These are phyloP conservation scores for Chymomyza fuscimana DNA, from an alignment of 2,888 invertebrate genomes.

Conservation along the genomic window DNA sequence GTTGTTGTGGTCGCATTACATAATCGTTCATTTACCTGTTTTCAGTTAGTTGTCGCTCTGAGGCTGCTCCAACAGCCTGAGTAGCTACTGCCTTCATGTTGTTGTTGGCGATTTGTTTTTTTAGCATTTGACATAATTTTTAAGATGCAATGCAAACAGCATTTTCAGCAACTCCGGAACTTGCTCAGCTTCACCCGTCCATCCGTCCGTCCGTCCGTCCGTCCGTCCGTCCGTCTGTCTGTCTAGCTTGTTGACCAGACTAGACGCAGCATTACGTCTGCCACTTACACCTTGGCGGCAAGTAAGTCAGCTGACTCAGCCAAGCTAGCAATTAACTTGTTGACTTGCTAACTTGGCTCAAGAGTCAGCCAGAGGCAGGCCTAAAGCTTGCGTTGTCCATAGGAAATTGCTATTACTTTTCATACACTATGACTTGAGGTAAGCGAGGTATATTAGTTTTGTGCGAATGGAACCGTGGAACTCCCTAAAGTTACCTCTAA, in stretches of 20 bases:
- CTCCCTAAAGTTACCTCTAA: no score
- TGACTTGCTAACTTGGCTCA: background rate
- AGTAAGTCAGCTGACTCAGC: background rate
- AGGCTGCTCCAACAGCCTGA: background rate
- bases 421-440: no score
- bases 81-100: background rate
- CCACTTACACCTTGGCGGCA: background rate
- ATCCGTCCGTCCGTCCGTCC: background rate
- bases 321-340: background rate
- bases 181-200: background rate
- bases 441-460: no score
- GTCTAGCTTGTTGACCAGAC: constrained; percentile 1
- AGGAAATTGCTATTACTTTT: no score
- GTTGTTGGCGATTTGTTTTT: constrained; percentile 46
- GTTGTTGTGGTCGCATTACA: constrained; percentile 55
- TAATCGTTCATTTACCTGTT: constrained; percentile 71
- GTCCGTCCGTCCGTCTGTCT: background rate
- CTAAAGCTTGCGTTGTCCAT: background rate
- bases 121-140: constrained; percentile 69
- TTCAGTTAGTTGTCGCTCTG: constrained; percentile 48
- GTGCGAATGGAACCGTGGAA: no score
- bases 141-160: constrained; percentile 52
- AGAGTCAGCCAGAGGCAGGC: background rate
- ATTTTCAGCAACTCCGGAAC: constrained; percentile 41
- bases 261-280: no score